Base-by-base conservation (phyloP, 2,888 invertebrate genomes). In the Xiphydria camelus region DNA sequence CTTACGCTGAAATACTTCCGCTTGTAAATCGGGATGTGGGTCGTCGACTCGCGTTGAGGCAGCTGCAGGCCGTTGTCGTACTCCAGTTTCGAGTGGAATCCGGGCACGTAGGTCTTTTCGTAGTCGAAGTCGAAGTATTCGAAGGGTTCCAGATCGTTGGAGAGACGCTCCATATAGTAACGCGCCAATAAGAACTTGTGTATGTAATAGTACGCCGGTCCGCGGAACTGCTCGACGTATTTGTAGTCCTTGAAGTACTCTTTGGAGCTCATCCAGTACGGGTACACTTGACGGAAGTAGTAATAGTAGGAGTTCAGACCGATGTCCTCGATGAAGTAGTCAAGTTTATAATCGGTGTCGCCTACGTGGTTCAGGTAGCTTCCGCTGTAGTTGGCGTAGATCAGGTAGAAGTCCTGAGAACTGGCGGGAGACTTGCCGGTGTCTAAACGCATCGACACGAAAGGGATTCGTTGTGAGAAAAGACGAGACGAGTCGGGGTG, bases 241-340 rank as follows among this genome's bases (percentile, higher is more conserved):
- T n/a, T n/a, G n/a, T n/a, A n/a, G 3, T 83, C 82, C 56, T 82
- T 80, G 25, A 75, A 64, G 47, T 79, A 65, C 47, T 79, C 33
- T 31, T 79, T 75, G 33, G 80, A 79, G 47, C 79, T 77, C 72
- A 85, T 75, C 83, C 85, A 85, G 82, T 83, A 85, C 38, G 87
- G 85, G 70, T 82, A 81, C 51, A 82, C 79, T 54, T 80, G 72
- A 61, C 86, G 83, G 78, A 83, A 80, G 73, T 83, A 83, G 73
- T 81, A 83, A 77, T 87, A 87, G 76, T 79, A 86, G 3, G 83
- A 72, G 75, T 87, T 88, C 55, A 85, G 76, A 48, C 83, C 83
- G 55, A 85, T 76, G 64, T 88, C 88, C 61, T 88, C 86, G 37
- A 82, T 84, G 76, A 86, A 86, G 77, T 88, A 88, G 39, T 82